These are phyloP conservation scores for Cheilosia variabilis DNA, from an alignment of 2,888 invertebrate species.

Conservation along the genomic window DNA sequence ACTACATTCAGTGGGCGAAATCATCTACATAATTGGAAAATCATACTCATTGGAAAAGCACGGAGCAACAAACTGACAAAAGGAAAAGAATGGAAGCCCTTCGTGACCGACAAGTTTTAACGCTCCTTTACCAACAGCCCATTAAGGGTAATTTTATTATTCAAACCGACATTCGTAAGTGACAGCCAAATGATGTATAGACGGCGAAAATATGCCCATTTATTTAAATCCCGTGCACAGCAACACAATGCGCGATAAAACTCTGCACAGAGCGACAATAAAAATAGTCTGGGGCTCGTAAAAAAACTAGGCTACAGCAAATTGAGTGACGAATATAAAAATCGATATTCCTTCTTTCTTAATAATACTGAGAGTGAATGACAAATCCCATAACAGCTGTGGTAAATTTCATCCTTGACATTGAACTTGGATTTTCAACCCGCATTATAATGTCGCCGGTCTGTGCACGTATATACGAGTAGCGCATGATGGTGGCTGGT, in stretches of 20 bases:
- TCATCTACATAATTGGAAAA: background rate
- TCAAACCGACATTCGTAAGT: conserved; percentile 27
- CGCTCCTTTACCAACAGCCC: conserved; percentile 32
- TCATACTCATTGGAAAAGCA: background rate
- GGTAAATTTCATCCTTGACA: conserved; percentile 62
- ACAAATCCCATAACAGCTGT: conserved; percentile 48
- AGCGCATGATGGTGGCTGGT: background rate
- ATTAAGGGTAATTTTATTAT: conserved; percentile 67
- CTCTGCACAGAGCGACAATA: conserved; percentile 45
- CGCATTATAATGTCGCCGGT: background rate
- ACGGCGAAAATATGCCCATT: conserved; percentile 35
- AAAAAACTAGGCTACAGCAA: conserved; percentile 45
- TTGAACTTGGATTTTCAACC: conserved; percentile 64
- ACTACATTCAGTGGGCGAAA: background rate
- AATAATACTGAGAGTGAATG: conserved; percentile 60
- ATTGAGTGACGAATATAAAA: conserved; percentile 43
- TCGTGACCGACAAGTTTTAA: conserved; percentile 59
- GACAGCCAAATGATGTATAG: conserved; percentile 23
- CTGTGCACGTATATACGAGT: background rate
- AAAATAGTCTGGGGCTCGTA: conserved; percentile 63
- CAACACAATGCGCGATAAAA: conserved; percentile 48
- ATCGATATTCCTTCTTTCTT: conserved; percentile 50
- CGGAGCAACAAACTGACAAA: conserved; percentile 1
- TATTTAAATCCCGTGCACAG: conserved; percentile 47
- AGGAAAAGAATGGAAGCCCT: conserved; percentile 22